Percentiles rank a stretch among this genome's conserved stretches.
These are phyloP conservation scores for Drosophila nikananu DNA, from an alignment of 1,140 invertebrate species.

Conservation along the genomic window DNA sequence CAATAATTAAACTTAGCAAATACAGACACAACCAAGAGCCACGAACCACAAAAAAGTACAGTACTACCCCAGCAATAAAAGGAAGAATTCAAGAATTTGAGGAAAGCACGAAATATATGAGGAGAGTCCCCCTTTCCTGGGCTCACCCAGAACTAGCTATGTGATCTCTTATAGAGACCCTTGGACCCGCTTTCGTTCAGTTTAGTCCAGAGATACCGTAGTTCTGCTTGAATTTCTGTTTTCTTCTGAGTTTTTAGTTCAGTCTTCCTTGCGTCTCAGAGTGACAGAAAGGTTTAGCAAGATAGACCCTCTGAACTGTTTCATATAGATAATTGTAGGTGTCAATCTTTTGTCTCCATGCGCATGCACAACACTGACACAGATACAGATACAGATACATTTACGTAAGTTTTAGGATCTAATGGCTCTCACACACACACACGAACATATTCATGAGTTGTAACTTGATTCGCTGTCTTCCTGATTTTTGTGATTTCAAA, in stretches of 20 bases:
- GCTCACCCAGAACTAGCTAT: conserved; percentile 33
- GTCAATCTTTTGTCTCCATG: conserved; percentile 35
- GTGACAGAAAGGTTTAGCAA: conserved; percentile 9
- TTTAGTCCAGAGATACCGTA: conserved; percentile 18
- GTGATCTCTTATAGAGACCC: conserved; percentile 47
- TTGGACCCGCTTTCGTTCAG: conserved; percentile 40
- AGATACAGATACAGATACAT: conserved; percentile 7
- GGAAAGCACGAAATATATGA: conserved; percentile 13
- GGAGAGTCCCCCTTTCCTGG: conserved; percentile 9
- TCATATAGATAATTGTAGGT: conserved; percentile 5
- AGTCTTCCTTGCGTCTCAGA: conserved; percentile 28
- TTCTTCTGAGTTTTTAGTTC: conserved; percentile 31
- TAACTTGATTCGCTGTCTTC: conserved; percentile 66
- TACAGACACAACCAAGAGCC: conserved; percentile 59
- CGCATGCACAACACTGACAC: background rate
- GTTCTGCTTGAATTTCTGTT: conserved; percentile 23
- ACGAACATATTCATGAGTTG: conserved; percentile 43
- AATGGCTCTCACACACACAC: conserved; percentile 16
- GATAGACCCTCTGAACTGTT: conserved; percentile 19
- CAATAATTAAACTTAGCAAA: conserved; percentile 82
- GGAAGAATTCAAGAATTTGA: conserved; percentile 1
- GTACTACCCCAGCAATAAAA: conserved; percentile 29
- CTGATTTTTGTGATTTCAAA: conserved; percentile 50
- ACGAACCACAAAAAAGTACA: conserved; percentile 17
- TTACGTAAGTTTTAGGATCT: conserved; percentile 15